phyloP scores from a whole-genome alignment of 2,113 vertebrate species.

The Siniperca chuatsi region DNA sequence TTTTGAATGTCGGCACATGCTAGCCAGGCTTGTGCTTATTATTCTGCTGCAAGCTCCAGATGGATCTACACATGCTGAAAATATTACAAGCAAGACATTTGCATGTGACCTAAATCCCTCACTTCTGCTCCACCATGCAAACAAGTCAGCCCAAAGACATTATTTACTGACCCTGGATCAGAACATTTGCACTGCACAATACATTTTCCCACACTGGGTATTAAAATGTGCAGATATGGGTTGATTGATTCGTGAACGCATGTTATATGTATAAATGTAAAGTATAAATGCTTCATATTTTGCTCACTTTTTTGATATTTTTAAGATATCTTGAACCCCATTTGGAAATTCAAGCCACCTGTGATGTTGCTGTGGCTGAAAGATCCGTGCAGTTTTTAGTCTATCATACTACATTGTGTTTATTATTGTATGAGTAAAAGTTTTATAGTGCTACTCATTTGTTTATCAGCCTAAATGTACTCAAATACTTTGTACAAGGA shows the following conservation, averaged over 20 bases:
- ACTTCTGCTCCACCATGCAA: slow-evolving; percentile 75
- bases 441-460: background rate
- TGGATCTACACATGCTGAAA: slow-evolving; percentile 88
- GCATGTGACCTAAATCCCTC: slow-evolving; percentile 86
- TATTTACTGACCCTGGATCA: slow-evolving; percentile 38
- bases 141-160: slow-evolving; percentile 65
- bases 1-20: slow-evolving; percentile 77
- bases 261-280: background rate
- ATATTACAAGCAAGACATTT: slow-evolving; percentile 83
- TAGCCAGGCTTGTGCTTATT: slow-evolving; percentile 79
- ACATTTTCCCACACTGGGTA: slow-evolving; percentile 7
- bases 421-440: background rate
- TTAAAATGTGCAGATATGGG: background rate
- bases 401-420: background rate
- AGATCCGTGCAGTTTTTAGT: too few species aligned
- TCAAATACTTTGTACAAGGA: background rate
- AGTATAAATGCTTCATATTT: background rate
- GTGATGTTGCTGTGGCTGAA: background rate
- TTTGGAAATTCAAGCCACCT: background rate
- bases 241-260: background rate
- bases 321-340: background rate
- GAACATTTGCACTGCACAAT: slow-evolving; percentile 29
- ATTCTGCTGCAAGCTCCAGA: slow-evolving; percentile 82
- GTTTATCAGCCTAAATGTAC: background rate
- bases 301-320: background rate